Evolutionary conservation across 2,888 invertebrate species (phyloP), one percentile per base, ranked within the genome.

Genomic region (Notodonta dromedarius): DNA sequence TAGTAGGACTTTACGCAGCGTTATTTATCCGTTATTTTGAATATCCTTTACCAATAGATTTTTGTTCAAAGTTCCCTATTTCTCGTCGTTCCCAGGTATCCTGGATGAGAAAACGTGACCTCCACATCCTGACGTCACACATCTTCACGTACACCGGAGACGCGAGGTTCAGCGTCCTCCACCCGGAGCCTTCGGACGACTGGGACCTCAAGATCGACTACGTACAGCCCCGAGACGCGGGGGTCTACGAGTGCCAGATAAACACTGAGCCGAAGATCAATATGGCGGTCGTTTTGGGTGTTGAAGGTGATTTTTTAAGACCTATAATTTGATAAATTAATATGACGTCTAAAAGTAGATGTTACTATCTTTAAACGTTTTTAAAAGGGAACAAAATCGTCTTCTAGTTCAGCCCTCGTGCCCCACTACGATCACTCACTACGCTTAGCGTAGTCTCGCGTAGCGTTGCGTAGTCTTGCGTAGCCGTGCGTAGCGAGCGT

Each of bases 181-280:
- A 98, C 86, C 96, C 97, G 0, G 97, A 97, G 71, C 96, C 96
- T 9, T 96, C 96, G 32, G 97, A 98, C 84, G 97, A 98, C 88
- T 98, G 97, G 97, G 96, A 97, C 87, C 94, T 98, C 71, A 95
- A 95, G 88, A 96, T 98, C 70, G 96, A 96, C 82, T 97, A 96
- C 87, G 97, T 97, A 14, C 97, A 98, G 90, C 95, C 96, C 56
- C 89, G 97, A 35, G 97, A 98, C 85, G 97, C 96, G 2, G 97
- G 97, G 8, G 96, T 97, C 65, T 97, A 97, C 93, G 97, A 97
- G 89, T 97, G 97, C 80, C 97, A 97, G 94, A 97, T 98, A 75
- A 98, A 98, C 90, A 98, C 97, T 0, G 97, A 98, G 85, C 97
- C 97, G 24, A 98, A 97, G 89, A 96, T 97, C 87, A 97, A 97